Evolutionary conservation across 35 echinoderm and acorn worm genomes (phyloP), one percentile per base, ranked within the genome.

Genomic region (Antedon bifida): DNA sequence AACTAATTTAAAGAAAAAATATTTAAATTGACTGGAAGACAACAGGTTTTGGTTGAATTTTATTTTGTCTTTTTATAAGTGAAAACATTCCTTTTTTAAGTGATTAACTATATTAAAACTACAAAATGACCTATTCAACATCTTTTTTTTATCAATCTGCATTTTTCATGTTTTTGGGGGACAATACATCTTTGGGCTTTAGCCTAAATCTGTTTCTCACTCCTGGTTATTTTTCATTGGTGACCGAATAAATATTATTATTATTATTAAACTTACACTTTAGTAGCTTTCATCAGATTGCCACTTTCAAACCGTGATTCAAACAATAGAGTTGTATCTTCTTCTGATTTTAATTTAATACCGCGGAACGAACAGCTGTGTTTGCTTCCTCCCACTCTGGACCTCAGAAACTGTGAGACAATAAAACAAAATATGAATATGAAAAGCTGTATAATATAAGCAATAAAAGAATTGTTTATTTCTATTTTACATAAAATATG

Each of bases 251-350:
- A 11, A 64, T 64, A 64, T 21, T 23, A 44, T 64, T 8, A 19
- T 64, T 26, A 64, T 19, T 64, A 64, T 35, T 39, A 36, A 5
- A 85, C 86, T 82, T 77, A 99, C 95, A 89, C 89, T 89, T 92
- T 85, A 30, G 82, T 83, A 30, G 88, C 95, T 55, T 91, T 99
- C 88, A 90, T 90, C 0, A 99, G 88, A 36, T 99, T 99, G 0
- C 95, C 95, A 75, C 95, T 99, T 78, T 99, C 95, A 86, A 99
- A 99, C 13, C 91, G 39, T 11, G 95, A 90, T 77, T 99, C 95
- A 88, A 99, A 92, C 35, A 99, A 46, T 0, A 99, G 88, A 46
- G 88, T 99, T 36, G 88, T 92, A 64, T 99, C 91, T 9, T 86
- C 90, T 30, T 78, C 19, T 8, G 84, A 78, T 76, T 90, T 90